A percentile compares a stretch with the other conserved stretches of the same genome.
phyloP scores from a whole-genome alignment of 2,113 vertebrate genomes.

The Miniopterus natalensis region DNA sequence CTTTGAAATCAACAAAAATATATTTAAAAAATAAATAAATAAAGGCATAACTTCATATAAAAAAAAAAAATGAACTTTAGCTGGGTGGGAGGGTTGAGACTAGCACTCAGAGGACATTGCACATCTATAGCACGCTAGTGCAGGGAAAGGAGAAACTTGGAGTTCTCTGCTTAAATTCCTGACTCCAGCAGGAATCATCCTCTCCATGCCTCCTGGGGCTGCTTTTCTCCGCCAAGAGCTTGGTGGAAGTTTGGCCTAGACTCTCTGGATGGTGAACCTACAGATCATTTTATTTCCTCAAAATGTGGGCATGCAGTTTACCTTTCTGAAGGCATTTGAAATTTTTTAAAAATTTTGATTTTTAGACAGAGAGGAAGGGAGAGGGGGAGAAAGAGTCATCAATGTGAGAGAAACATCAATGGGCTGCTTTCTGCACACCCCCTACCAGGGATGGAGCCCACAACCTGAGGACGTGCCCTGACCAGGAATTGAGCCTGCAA shows the following conservation, averaged over 20 bases:
- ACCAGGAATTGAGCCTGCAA: neutral
- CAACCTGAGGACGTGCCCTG: too few species aligned
- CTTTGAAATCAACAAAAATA: too few species aligned
- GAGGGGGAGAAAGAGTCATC: neutral
- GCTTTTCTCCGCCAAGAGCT: neutral
- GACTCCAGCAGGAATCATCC: neutral
- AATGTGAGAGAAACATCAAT: neutral
- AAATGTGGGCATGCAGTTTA: neutral
- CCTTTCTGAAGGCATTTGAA: neutral
- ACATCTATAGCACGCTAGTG: neutral
- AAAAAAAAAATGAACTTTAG: neutral
- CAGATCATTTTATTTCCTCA: neutral
- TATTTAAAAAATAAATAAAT: too few species aligned
- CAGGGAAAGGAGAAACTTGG: neutral
- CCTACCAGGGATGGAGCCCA: too few species aligned
- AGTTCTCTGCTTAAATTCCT: neutral
- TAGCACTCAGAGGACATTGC: fast-evolving
- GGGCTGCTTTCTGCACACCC: neutral
- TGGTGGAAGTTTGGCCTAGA: neutral
- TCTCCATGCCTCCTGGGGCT: neutral
- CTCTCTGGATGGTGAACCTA: neutral
- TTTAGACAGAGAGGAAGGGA: neutral
- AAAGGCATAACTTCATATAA: too few species aligned
- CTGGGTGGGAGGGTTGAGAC: neutral
- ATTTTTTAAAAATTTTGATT: neutral